phyloP scores from a whole-genome alignment of 2,113 vertebrate species.

The Sus scrofa region DNA sequence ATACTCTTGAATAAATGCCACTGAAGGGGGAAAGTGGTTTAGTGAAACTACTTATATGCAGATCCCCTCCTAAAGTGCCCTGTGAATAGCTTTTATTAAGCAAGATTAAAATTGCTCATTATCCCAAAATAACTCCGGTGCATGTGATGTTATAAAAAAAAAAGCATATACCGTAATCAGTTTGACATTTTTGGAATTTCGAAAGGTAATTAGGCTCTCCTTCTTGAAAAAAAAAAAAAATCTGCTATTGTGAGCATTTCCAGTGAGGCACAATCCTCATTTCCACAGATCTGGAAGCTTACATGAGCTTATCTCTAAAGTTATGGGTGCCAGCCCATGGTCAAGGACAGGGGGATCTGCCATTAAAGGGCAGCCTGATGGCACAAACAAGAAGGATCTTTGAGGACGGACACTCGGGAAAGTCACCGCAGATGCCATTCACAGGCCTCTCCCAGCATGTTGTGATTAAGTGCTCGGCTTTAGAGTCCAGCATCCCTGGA shows the following conservation, averaged over 20 bases:
- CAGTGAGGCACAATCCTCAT: slow-evolving; percentile 69
- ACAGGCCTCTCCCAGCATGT: background rate
- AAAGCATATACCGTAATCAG: slow-evolving; percentile 86
- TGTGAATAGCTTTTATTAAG: slow-evolving; percentile 87
- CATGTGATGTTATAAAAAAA: slow-evolving; percentile 85
- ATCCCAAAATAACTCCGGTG: slow-evolving; percentile 87
- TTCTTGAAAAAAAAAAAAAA: slow-evolving; percentile 80
- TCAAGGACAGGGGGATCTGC: background rate
- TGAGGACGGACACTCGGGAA: background rate
- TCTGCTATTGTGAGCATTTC: slow-evolving; percentile 83
- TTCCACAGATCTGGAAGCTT: slow-evolving; percentile 53
- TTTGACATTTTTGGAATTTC: slow-evolving; percentile 87
- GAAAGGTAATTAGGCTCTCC: slow-evolving; percentile 85
- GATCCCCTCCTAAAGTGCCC: slow-evolving; percentile 86
- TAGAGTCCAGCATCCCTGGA: background rate
- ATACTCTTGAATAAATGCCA: slow-evolving; percentile 87
- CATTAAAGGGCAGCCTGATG: slow-evolving; percentile 42
- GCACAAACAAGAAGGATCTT: background rate
- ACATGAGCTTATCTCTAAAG: slow-evolving; percentile 36
- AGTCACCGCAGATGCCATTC: background rate
- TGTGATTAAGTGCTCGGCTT: background rate
- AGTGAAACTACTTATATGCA: slow-evolving; percentile 87
- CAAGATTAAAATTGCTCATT: slow-evolving; percentile 89
- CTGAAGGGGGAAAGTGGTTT: slow-evolving; percentile 83
- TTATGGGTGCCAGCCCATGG: slow-evolving; percentile 31